Percentiles rank a stretch among this genome's conserved stretches.
Conservation (phyloP, 2,113 vertebrate genomes). For the Capreolus pygargus region DNA sequence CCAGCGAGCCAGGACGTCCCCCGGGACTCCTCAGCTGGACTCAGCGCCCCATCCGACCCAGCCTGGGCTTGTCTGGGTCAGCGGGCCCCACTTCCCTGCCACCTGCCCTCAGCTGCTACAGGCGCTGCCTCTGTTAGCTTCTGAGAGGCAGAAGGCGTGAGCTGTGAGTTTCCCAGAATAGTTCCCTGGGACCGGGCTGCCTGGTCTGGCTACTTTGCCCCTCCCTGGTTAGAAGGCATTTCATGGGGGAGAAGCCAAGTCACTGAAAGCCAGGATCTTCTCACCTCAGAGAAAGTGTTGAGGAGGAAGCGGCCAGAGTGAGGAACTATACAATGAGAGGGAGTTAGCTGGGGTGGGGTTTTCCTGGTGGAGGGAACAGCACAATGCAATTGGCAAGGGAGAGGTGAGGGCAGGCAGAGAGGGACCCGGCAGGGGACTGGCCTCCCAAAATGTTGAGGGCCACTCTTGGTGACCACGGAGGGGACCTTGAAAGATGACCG, state of each 20-base stretch:
- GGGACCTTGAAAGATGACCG: neutral
- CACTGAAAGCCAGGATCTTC: neutral
- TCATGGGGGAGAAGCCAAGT: neutral
- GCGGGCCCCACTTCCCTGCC: neutral
- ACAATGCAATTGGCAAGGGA: neutral
- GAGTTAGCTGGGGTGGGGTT: neutral
- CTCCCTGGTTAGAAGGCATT: neutral
- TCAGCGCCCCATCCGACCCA: neutral
- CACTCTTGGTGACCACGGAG: neutral
- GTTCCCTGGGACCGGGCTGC: neutral
- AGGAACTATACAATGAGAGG: neutral
- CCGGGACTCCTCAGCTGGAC: neutral
- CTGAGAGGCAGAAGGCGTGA: conserved; percentile 39
- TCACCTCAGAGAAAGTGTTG: neutral
- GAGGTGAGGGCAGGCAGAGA: too few relatives aligned
- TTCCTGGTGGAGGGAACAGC: neutral
- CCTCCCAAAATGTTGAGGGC: neutral
- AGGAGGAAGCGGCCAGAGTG: neutral
- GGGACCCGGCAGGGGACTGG: neutral
- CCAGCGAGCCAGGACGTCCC: neutral
- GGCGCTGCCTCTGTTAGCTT: conserved; percentile 30
- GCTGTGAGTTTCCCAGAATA: conserved; percentile 22
- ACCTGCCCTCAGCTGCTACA: conserved; percentile 1
- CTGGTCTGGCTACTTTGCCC: neutral
- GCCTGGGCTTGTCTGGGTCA: neutral